Evolutionary conservation across 2,797 vertebrate species (phyloP).

Genomic region (Cuniculus paca): DNA sequence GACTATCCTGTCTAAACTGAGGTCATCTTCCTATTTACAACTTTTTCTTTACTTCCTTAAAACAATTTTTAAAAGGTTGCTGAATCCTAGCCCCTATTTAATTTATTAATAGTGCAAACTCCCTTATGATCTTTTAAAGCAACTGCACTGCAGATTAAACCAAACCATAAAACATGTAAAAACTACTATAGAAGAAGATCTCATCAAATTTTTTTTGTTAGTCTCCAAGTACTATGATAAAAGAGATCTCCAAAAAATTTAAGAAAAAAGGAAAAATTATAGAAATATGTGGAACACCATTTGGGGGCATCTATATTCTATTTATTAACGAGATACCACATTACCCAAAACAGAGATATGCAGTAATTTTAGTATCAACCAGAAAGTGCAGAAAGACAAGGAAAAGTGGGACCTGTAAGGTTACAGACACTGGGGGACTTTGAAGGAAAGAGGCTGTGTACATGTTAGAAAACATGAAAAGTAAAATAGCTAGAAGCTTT

Average conservation of each 20-base stretch:
- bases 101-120: background rate
- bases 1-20: background rate
- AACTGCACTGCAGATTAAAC: background rate
- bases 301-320: background rate
- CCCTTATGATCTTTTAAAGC: background rate
- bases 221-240: background rate
- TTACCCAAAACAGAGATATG: background rate
- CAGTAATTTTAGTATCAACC: background rate
- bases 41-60: background rate
- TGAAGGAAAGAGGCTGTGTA: background rate
- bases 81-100: background rate
- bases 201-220: background rate
- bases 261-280: background rate
- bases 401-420: background rate
- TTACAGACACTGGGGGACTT: background rate
- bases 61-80: background rate
- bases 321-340: background rate
- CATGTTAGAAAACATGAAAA: background rate
- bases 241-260: background rate
- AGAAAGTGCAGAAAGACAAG: background rate
- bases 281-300: background rate
- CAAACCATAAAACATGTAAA: background rate
- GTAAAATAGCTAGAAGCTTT: background rate
- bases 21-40: background rate
- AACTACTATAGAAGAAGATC: background rate